These are phyloP conservation scores for Melanotaenia duboulayi DNA, from an alignment of 2,113 vertebrate species.

Conservation along the genomic window DNA sequence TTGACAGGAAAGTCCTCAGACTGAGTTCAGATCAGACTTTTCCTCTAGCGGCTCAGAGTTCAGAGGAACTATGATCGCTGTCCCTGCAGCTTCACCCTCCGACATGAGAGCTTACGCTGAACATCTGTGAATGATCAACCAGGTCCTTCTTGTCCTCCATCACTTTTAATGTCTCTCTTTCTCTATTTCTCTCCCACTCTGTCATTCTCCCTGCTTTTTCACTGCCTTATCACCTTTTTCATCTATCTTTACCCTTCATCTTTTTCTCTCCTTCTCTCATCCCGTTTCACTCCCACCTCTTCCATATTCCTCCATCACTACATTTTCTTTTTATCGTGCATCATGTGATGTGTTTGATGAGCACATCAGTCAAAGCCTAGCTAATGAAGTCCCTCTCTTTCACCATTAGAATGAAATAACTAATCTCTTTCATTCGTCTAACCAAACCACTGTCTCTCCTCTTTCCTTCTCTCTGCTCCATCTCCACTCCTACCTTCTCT, in stretches of 20 bases:
- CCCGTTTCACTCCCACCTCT: slow-evolving; percentile 25
- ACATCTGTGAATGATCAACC: too few species aligned
- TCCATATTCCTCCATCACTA: slow-evolving; percentile 32
- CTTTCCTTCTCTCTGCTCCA: slow-evolving; percentile 8
- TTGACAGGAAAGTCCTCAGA: too few species aligned
- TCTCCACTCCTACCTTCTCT: not conserved
- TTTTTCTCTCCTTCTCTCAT: slow-evolving; percentile 29
- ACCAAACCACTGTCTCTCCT: slow-evolving; percentile 17
- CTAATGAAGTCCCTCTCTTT: slow-evolving; percentile 75
- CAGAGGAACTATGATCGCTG: too few species aligned
- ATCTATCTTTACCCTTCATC: slow-evolving; percentile 40
- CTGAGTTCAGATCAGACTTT: too few species aligned
- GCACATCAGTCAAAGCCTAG: slow-evolving; percentile 68
- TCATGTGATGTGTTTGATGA: slow-evolving; percentile 69
- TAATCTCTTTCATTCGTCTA: slow-evolving; percentile 37
- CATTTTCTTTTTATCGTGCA: slow-evolving; percentile 65
- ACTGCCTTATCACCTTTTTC: slow-evolving; percentile 4
- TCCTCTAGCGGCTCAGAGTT: too few species aligned
- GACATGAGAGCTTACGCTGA: too few species aligned
- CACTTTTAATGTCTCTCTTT: too few species aligned
- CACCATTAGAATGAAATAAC: slow-evolving; percentile 69
- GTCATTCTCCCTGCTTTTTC: too few species aligned
- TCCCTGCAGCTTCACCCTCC: too few species aligned
- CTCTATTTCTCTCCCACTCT: too few species aligned
- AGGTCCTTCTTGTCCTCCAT: too few species aligned